Evolutionary conservation across 2,113 vertebrate genomes (phyloP), one percentile per base, ranked within the genome.

Genomic region (Takifugu flavidus): DNA sequence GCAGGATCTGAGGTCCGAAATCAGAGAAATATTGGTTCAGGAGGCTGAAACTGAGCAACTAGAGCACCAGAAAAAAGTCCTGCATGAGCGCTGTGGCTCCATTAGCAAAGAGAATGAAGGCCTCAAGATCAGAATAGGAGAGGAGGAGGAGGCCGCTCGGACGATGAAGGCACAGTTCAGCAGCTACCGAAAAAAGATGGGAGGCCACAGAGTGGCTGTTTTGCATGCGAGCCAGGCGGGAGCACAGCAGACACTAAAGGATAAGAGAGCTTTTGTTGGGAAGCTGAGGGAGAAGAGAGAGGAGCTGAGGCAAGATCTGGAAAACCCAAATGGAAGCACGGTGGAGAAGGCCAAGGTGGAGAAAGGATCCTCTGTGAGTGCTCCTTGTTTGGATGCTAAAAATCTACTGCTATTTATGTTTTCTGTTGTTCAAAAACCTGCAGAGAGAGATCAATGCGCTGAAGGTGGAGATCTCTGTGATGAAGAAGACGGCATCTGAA

Each of bases 111-210:
- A 78, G 8, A 89, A 78, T 46, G 7, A 74, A 25, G 50, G 79
- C 2, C 82, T 90, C 7, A 65, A 65, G 28, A 13, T 56, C 4
- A 6, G 2, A 5, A 74, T 75, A 1, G 53, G 54, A 2, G 79
- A 88, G 20, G 73, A 86, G 51, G 69, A 76, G 55, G 84, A 87
- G 62, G 59, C 4, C 0, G 72, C 56, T 13, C 20, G 4, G 11
- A 3, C 8, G 4, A 29, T 53, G 0, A 56, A 71, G 54, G 57
- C n/a, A 3, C 28, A 3, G 27, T 85, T 87, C 57, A 54, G 49
- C 34, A 6, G 46, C 25, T 90, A 90, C 70, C 61, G 79, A 11
- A 65, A 50, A 2, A 90, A 88, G 62, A 89, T 89, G 78, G 56
- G 77, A 46, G 52, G 4, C 15, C 85, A 90, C 82, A 83, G 67